A percentile compares a stretch with the other conserved stretches of the same genome.
Conservation (phyloP, 2,888 invertebrate genomes). For the Scelioninae gen. 2 region DNA sequence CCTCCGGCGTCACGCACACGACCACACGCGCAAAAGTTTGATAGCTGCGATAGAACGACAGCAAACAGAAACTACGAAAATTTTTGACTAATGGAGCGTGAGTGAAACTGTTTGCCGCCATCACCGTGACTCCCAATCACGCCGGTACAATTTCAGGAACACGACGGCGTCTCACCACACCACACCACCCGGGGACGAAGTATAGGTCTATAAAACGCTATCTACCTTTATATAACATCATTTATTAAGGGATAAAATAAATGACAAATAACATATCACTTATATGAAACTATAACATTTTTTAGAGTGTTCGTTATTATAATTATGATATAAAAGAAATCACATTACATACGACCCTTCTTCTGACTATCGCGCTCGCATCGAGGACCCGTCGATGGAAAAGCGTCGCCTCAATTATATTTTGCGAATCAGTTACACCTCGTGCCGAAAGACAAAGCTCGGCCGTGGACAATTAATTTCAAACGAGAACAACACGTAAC, state of each 20-base stretch:
- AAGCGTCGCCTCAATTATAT: too few species aligned
- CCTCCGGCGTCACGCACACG: conserved; percentile 49
- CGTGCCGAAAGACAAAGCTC: too few species aligned
- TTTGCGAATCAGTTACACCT: too few species aligned
- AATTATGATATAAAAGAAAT: conserved; percentile 75
- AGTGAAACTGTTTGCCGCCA: conserved; percentile 69
- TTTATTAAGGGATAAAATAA: conserved; percentile 76
- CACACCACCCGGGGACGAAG: too few species aligned
- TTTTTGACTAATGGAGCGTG: conserved; percentile 71
- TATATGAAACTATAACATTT: conserved; percentile 76
- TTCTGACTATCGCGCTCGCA: conserved; percentile 60
- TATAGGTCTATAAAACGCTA: too few species aligned
- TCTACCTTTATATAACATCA: conserved; percentile 76
- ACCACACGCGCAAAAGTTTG: conserved; percentile 54
- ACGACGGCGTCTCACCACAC: too few species aligned
- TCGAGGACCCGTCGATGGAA: conserved; percentile 49
- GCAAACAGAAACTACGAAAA: conserved; percentile 60
- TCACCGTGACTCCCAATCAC: conserved; percentile 66
- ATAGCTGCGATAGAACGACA: conserved; percentile 60
- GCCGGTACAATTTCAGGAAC: conserved; percentile 63
- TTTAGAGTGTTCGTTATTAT: conserved; percentile 74
- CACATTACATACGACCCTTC: conserved; percentile 75
- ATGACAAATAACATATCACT: conserved; percentile 76
- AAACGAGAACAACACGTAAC: too few species aligned
- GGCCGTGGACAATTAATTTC: too few species aligned